Evolutionary conservation across 2,888 invertebrate species (phyloP), one percentile per base, ranked within the genome.

Genomic region (Philereme transversata): DNA sequence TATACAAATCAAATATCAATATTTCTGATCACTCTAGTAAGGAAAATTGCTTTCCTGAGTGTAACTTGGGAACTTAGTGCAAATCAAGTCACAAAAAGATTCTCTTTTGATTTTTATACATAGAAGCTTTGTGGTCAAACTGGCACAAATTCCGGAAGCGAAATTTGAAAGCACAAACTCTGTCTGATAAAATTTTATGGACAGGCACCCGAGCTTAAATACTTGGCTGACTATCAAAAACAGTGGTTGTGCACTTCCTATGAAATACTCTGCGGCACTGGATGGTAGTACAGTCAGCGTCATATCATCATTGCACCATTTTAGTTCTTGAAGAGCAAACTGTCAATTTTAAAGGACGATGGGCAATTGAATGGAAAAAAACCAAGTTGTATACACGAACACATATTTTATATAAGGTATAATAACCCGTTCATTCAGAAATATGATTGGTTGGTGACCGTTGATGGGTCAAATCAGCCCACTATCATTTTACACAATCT

Each of bases 181-280:
- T 41, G 45, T 49, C 49, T 57, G 53, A 54, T 62, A 62, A 62
- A 53, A 57, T 54, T 62, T 62, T 54, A 62, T 62, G 54, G 62
- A 54, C 52, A 52, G 35, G 45, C 40, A 49, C 22, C 50, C 10
- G 50, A 47, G 54, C 62, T 62, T 53, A 47, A 36, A 50, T 57
- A 62, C 62, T 62, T 62, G 62, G 62, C 62, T n/a, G 48, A 51
- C 51, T 58, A 51, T 62, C 54, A 62, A 62, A 58, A 62, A 51
- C 50, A 46, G 49, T 60, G 52, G 45, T 38, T 54, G 46, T 43
- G 46, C 53, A 52, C 43, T 33, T 8, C 22, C 33, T 52, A 36
- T 54, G 47, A 6, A 44, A 49, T 49, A 64, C 60, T 62, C 56
- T 45, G 40, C 56, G 48, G 47, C 55, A 38, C 38, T 57, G 47